A percentile compares a stretch with the other conserved stretches of the same genome.
Evolutionary conservation across 2,113 vertebrate genomes (phyloP).

Genomic region (Telmatochromis brachygnathus): DNA sequence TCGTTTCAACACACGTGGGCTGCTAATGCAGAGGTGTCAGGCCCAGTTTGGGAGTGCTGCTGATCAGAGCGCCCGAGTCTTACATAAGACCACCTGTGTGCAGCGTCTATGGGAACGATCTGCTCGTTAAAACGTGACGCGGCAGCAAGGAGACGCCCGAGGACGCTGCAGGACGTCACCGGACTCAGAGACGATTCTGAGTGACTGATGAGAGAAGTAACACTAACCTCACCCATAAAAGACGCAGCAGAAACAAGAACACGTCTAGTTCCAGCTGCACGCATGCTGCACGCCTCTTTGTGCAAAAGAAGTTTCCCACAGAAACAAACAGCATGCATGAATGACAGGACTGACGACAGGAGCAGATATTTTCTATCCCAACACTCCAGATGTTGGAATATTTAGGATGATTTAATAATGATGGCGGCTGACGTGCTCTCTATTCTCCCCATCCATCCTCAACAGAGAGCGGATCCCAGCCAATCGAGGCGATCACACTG

Average conservation of each 20-base stretch:
- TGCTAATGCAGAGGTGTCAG: not conserved
- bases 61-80: not conserved
- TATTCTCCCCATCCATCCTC: not conserved
- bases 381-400: not conserved
- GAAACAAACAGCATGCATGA: fast-evolving
- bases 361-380: not conserved
- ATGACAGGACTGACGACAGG: fast-evolving
- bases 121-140: not conserved
- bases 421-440: fast-evolving
- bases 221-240: fast-evolving
- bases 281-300: fast-evolving
- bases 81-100: not conserved
- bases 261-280: not conserved
- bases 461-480: not conserved
- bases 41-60: not conserved
- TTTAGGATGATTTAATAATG: fast-evolving
- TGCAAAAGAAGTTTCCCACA: not conserved
- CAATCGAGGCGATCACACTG: not conserved
- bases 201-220: not conserved
- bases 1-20: not conserved
- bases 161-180: not conserved
- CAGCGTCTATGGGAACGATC: not conserved
- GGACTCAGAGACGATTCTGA: not conserved
- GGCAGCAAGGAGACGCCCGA: fast-evolving
- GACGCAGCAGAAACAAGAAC: not conserved